Evolutionary conservation across 2,888 invertebrate species (phyloP).

Genomic region (Leucania comma): DNA sequence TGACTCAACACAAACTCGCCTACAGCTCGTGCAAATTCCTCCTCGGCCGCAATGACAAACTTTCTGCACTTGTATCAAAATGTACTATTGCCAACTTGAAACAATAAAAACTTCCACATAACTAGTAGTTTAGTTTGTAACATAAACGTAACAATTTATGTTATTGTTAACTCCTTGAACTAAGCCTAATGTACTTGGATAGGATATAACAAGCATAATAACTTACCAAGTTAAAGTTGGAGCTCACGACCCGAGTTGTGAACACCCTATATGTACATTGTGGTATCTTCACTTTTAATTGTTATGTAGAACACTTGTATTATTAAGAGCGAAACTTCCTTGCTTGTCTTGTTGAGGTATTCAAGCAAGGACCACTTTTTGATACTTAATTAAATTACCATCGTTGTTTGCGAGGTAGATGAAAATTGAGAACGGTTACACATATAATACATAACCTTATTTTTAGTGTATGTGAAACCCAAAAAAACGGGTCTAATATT

Average conservation of each 20-base stretch:
- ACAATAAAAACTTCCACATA: constrained; percentile 42
- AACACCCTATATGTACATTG: constrained; percentile 39
- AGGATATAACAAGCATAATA: constrained; percentile 57
- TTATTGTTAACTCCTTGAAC: constrained; percentile 61
- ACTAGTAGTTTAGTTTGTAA: constrained; percentile 39
- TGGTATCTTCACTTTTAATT: constrained; percentile 56
- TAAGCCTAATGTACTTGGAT: constrained; percentile 61
- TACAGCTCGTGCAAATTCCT: too few species aligned
- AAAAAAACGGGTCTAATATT: too few species aligned
- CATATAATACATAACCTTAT: too few species aligned
- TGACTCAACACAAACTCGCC: too few species aligned
- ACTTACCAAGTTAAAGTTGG: constrained; percentile 59
- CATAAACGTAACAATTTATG: constrained; percentile 58
- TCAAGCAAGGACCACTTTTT: constrained; percentile 15
- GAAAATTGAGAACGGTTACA: background rate
- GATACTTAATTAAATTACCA: constrained; percentile 7
- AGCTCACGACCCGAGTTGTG: constrained; percentile 52
- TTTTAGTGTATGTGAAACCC: too few species aligned
- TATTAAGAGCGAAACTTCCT: constrained; percentile 48
- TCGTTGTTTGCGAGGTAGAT: background rate
- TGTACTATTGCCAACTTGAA: constrained; percentile 20
- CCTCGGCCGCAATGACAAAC: too few species aligned
- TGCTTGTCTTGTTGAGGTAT: constrained; percentile 30
- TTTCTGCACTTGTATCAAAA: too few species aligned
- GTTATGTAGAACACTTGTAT: constrained; percentile 56